Percentiles rank a stretch among this genome's conserved stretches.
Conservation (phyloP, 2,797 vertebrate genomes). For the Cuniculus paca region DNA sequence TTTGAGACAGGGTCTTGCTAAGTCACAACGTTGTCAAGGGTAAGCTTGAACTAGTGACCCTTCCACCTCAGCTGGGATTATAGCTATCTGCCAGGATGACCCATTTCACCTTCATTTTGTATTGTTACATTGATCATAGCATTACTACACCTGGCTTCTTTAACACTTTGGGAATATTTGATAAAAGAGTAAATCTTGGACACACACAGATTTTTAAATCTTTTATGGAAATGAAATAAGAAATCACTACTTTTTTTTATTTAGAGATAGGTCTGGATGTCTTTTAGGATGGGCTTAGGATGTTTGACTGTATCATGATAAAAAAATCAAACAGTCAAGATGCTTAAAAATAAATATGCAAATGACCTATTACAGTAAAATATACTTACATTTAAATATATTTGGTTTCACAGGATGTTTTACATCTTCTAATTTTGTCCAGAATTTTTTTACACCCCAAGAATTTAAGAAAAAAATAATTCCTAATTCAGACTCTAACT, state of each 20-base stretch:
- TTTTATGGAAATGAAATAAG: constrained; percentile 41
- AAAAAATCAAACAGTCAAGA: not conserved
- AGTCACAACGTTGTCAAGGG: not conserved
- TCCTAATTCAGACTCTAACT: not conserved
- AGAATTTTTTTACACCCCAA: not conserved
- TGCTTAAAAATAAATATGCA: not conserved
- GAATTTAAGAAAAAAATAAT: constrained; percentile 47
- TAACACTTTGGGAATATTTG: constrained; percentile 1
- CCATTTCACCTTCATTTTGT: not conserved
- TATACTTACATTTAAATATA: constrained; percentile 12
- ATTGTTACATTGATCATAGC: not conserved
- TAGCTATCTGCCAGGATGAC: not conserved
- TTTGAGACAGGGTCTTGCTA: not conserved
- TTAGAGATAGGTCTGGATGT: not conserved
- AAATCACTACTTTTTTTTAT: not conserved
- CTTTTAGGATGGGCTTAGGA: not conserved
- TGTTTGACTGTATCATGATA: not conserved
- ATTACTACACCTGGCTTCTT: not conserved
- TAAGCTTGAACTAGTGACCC: not conserved
- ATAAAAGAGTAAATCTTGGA: not conserved
- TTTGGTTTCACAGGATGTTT: not conserved
- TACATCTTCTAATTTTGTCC: constrained; percentile 8
- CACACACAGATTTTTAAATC: not conserved
- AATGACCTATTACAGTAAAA: not conserved
- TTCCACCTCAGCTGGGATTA: not conserved